phyloP scores from a whole-genome alignment of 2,888 invertebrate species.

The Xylota sylvarum region DNA sequence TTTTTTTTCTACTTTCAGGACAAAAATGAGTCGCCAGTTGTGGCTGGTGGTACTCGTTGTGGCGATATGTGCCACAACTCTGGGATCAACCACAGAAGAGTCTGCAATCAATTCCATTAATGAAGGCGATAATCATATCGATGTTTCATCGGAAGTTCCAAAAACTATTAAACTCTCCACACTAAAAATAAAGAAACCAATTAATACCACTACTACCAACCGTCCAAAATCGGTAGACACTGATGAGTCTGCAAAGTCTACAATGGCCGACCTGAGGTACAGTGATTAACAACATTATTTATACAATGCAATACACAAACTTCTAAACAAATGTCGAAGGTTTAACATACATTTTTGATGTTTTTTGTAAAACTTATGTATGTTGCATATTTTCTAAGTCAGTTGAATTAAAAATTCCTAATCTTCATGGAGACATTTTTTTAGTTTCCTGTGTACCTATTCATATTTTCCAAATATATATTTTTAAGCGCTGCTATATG shows the following conservation, averaged over 20 bases:
- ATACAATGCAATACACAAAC: too few relatives aligned
- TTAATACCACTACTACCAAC: slow-evolving; percentile 76
- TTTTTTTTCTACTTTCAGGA: slow-evolving; percentile 58
- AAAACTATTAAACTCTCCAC: slow-evolving; percentile 81
- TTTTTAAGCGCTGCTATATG: too few relatives aligned
- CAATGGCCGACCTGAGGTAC: slow-evolving; percentile 82
- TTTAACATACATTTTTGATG: too few relatives aligned
- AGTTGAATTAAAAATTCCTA: too few relatives aligned
- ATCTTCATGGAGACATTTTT: too few relatives aligned
- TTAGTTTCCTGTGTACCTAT: too few relatives aligned
- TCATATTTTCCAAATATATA: too few relatives aligned
- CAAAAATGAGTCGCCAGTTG: slow-evolving; percentile 83
- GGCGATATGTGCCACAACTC: slow-evolving; percentile 80
- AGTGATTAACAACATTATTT: background rate
- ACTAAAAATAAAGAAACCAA: slow-evolving; percentile 80
- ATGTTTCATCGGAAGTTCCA: slow-evolving; percentile 78
- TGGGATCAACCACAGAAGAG: slow-evolving; percentile 78
- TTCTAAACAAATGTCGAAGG: too few relatives aligned
- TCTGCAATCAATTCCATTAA: slow-evolving; percentile 70
- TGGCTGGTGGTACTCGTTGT: slow-evolving; percentile 83
- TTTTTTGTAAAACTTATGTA: too few relatives aligned
- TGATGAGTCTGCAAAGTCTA: slow-evolving; percentile 80
- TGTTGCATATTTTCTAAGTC: too few relatives aligned
- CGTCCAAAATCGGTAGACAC: slow-evolving; percentile 79
- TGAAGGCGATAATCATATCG: slow-evolving; percentile 80